phyloP scores from a whole-genome alignment of 2,113 vertebrate species.

The Heteronetta atricapilla region DNA sequence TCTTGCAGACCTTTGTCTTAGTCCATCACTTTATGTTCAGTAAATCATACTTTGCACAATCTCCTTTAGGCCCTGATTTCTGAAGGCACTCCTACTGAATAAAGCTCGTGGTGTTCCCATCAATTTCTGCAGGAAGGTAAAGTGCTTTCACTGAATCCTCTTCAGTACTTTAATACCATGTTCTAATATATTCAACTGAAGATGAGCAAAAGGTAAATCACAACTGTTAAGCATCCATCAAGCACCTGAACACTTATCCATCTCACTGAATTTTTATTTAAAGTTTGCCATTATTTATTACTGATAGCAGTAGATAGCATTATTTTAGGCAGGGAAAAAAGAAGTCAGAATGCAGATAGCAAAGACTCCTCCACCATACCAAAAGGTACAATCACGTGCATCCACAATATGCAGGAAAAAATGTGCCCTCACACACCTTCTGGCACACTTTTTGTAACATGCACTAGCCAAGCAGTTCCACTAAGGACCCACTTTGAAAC shows the following conservation, averaged over 20 bases:
- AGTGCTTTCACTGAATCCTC: not conserved
- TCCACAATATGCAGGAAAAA: not conserved
- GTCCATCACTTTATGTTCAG: not conserved
- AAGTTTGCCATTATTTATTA: not conserved
- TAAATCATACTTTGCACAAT: not conserved
- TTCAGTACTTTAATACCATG: not conserved
- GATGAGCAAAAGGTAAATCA: not conserved
- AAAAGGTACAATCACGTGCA: not conserved
- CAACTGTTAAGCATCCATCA: not conserved
- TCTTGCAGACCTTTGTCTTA: not conserved
- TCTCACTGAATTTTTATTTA: not conserved
- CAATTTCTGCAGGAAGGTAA: not conserved
- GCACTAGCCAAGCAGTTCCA: not conserved
- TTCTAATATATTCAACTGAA: not conserved
- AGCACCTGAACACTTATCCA: not conserved
- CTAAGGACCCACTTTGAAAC: not conserved
- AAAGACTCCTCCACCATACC: not conserved
- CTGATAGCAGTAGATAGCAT: not conserved
- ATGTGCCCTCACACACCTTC: not conserved
- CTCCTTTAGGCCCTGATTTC: not conserved
- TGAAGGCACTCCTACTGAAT: not conserved
- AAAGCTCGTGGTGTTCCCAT: not conserved
- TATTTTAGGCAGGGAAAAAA: not conserved
- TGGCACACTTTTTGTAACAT: not conserved
- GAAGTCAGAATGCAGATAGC: not conserved